Conservation (phyloP, 2,113 vertebrate genomes). For the Calidris pugnax region DNA sequence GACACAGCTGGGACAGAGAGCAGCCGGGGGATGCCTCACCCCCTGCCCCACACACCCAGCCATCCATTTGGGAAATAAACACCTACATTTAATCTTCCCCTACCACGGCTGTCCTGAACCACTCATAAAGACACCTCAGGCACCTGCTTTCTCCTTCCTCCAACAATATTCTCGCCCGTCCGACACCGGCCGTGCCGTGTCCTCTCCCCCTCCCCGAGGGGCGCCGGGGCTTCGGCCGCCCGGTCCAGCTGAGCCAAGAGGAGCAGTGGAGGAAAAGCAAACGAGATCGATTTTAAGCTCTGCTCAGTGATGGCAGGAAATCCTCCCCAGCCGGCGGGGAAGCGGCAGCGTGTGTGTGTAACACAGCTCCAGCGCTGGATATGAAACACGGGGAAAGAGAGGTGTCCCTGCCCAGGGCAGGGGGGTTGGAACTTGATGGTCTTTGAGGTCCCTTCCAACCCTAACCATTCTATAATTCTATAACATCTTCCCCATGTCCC, state of each 20-base stretch:
- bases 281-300: not conserved
- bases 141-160: not conserved
- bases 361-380: not conserved
- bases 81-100: not conserved
- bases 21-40: not conserved
- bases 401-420: too few relatives aligned
- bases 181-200: not conserved
- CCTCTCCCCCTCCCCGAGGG: not conserved
- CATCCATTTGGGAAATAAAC: not conserved
- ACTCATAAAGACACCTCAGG: not conserved
- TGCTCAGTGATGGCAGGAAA: not conserved
- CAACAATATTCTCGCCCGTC: accelerated
- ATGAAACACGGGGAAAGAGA: not conserved
- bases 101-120: not conserved
- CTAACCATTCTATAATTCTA: too few relatives aligned
- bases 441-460: too few relatives aligned
- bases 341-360: not conserved
- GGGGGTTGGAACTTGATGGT: too few relatives aligned
- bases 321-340: not conserved
- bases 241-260: not conserved
- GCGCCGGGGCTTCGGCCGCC: accelerated
- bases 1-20: not conserved
- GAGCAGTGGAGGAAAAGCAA: not conserved
- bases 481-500: not conserved
- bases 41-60: accelerated